Percentiles rank a stretch among this genome's conserved stretches.
Conservation (phyloP, 2,113 vertebrate species). For the Saimiri boliviensis region DNA sequence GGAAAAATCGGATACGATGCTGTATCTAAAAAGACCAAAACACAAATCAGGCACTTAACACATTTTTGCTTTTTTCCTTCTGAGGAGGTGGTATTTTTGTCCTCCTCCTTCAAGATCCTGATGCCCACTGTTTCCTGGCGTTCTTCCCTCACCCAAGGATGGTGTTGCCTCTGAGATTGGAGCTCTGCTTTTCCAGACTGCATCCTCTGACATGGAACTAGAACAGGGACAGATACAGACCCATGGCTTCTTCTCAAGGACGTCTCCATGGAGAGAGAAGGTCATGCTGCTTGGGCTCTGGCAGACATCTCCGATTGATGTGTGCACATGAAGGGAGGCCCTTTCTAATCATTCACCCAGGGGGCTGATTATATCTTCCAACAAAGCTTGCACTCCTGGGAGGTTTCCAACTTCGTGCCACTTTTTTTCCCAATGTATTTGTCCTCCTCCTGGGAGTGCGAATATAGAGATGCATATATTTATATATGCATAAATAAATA, state of each 20-base stretch:
- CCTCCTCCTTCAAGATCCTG: not conserved
- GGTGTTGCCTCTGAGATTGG: not conserved
- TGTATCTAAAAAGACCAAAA: not conserved
- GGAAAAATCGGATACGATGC: not conserved
- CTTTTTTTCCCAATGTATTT: not conserved
- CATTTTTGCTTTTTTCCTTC: not conserved
- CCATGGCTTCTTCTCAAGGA: not conserved
- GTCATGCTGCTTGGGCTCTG: not conserved
- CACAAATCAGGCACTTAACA: not conserved
- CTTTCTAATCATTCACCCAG: accelerated
- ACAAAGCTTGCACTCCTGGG: not conserved
- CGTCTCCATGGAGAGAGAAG: not conserved
- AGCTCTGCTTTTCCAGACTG: not conserved
- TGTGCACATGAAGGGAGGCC: accelerated
- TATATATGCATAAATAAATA: no score
- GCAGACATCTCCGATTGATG: no score
- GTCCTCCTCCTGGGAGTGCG: no score
- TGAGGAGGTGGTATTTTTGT: not conserved
- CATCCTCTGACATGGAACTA: not conserved
- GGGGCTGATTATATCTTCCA: not conserved
- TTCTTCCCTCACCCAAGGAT: not conserved
- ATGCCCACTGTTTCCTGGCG: not conserved
- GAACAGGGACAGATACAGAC: not conserved
- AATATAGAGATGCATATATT: no score
- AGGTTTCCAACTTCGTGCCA: not conserved